A percentile compares a stretch with the other conserved stretches of the same genome.
Conservation (phyloP, 2,888 invertebrate genomes). For the Priocnemis perturbator region DNA sequence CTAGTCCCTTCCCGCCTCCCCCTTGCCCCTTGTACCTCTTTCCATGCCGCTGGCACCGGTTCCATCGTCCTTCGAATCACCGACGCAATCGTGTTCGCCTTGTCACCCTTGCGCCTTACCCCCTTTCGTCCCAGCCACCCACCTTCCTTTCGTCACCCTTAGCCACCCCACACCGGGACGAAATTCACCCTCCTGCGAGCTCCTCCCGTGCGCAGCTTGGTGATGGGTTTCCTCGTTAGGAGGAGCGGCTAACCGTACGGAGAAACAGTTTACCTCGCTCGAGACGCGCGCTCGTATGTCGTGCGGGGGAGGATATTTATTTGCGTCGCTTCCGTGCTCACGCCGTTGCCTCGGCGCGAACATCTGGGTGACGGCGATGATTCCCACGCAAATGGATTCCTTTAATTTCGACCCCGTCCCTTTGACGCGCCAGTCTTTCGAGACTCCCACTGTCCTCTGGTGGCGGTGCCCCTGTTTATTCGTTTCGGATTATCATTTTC, state of each 20-base stretch:
- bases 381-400: conserved; percentile 3
- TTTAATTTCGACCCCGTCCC: not conserved
- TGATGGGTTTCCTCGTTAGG: conserved; percentile 45
- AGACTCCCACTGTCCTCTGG: no score
- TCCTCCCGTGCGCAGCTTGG: conserved; percentile 29
- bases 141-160: conserved; percentile 15
- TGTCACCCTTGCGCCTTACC: conserved; percentile 17
- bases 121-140: conserved; percentile 14
- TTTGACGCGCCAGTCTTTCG: no score
- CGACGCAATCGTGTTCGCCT: conserved; percentile 41
- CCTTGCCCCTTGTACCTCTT: conserved; percentile 7
- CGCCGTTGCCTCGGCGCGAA: not conserved
- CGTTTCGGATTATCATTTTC: no score
- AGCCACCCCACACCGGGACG: conserved; percentile 12
- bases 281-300: not conserved
- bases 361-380: not conserved
- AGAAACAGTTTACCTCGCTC: conserved; percentile 8
- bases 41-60: no score
- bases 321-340: conserved; percentile 8
- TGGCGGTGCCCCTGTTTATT: no score
- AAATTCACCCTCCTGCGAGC: conserved; percentile 42
- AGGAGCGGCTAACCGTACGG: conserved; percentile 46
- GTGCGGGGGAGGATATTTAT: conserved; percentile 1
- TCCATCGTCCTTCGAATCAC: conserved; percentile 35
- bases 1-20: conserved; percentile 31